Percentiles rank a stretch among this genome's conserved stretches.
Conservation (phyloP, 1,140 invertebrate species). For the Meteorus sp. region DNA sequence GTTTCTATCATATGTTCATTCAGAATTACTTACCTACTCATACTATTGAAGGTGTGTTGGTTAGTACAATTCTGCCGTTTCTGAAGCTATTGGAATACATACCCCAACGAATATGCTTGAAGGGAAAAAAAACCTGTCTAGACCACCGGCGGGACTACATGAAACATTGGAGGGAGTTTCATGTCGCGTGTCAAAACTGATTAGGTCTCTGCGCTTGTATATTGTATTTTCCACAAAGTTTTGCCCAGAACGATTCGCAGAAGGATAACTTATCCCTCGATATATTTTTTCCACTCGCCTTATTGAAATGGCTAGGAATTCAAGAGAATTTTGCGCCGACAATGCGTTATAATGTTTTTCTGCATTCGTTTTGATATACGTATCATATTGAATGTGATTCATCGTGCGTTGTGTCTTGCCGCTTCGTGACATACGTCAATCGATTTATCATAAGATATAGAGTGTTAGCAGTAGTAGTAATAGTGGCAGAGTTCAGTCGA, state of each 20-base stretch:
- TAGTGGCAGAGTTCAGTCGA: too few species aligned
- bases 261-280: slow-evolving; percentile 11
- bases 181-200: slow-evolving; percentile 28
- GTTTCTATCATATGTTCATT: too few species aligned
- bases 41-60: neutral
- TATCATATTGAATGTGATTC: too few species aligned
- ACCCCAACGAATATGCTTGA: too few species aligned
- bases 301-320: too few species aligned
- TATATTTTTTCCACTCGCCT: slow-evolving; percentile 1
- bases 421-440: neutral
- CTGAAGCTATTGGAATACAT: too few species aligned
- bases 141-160: slow-evolving; percentile 20
- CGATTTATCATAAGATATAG: too few species aligned
- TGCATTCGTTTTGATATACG: too few species aligned
- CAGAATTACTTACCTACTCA: too few species aligned
- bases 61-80: neutral
- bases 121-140: slow-evolving; percentile 27
- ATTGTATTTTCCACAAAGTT: slow-evolving; percentile 5
- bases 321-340: neutral
- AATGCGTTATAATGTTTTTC: neutral
- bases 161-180: slow-evolving; percentile 17
- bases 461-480: too few species aligned
- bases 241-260: slow-evolving; percentile 17
- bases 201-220: slow-evolving; percentile 28
- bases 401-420: neutral